phyloP scores from a whole-genome alignment of 2,888 invertebrate species.

The Melinaea menophilus region DNA sequence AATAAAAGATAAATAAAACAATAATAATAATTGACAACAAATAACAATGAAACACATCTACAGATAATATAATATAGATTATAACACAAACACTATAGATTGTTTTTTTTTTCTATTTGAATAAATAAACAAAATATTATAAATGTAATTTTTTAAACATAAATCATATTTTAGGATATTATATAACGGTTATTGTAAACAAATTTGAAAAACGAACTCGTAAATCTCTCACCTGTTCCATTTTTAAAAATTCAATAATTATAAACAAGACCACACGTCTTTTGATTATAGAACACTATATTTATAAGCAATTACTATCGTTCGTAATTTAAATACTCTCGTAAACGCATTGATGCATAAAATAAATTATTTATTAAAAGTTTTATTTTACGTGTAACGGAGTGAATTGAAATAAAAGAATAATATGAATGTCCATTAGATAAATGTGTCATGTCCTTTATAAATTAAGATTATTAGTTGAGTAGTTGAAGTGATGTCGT shows the following conservation, averaged over 20 bases:
- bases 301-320: background rate
- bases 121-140: too few species aligned
- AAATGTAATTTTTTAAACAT: background rate
- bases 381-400: background rate
- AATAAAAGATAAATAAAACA: constrained; percentile 42
- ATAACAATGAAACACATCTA: constrained; percentile 13
- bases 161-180: constrained; percentile 12
- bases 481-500: constrained; percentile 19
- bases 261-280: constrained; percentile 19
- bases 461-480: constrained; percentile 16
- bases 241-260: constrained; percentile 38
- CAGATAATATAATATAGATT: constrained; percentile 9
- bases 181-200: constrained; percentile 29
- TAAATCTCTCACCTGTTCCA: constrained; percentile 49
- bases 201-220: constrained; percentile 43
- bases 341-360: background rate
- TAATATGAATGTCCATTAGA: constrained; percentile 1
- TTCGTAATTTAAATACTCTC: background rate
- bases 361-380: background rate
- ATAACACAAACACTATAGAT: constrained; percentile 2
- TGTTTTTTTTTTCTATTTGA: constrained; percentile 8
- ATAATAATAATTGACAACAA: constrained; percentile 35
- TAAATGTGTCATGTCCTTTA: constrained; percentile 12
- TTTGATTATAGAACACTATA: background rate
- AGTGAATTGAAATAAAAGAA: background rate